phyloP scores from a whole-genome alignment of 2,113 vertebrate genomes.

The Fregata magnificens region DNA sequence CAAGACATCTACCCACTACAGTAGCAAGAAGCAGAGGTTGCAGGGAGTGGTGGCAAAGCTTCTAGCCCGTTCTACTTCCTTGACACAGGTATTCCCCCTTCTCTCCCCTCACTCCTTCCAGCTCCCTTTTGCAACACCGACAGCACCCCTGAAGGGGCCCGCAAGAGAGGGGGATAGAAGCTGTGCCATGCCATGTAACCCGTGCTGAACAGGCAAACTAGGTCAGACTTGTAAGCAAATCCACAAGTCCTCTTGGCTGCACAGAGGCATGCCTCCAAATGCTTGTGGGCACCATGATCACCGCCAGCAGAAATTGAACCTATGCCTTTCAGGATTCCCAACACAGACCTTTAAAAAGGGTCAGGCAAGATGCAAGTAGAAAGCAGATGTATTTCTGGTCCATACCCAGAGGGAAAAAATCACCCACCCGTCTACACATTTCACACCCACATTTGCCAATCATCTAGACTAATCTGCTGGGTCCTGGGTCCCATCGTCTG shows the following conservation, averaged over 20 bases:
- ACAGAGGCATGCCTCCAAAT: background rate
- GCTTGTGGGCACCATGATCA: no score
- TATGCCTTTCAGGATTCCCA: background rate
- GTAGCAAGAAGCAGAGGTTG: background rate
- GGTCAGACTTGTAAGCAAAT: background rate
- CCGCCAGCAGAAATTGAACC: background rate
- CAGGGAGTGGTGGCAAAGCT: background rate
- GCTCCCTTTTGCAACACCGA: background rate
- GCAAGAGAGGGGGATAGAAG: background rate
- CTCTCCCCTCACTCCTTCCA: background rate
- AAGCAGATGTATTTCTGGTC: background rate
- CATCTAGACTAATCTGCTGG: background rate
- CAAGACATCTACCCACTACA: no score
- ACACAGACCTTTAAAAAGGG: background rate
- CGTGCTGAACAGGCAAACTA: background rate
- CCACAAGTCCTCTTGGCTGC: background rate
- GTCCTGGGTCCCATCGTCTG: background rate
- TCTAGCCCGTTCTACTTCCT: background rate
- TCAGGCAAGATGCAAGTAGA: background rate
- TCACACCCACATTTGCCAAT: background rate
- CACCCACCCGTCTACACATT: background rate
- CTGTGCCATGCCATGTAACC: background rate
- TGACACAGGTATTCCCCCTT: background rate
- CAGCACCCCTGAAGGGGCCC: background rate
- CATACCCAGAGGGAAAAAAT: background rate